Evolutionary conservation across 1,140 invertebrate genomes (phyloP).

Genomic region (Drosophila pachea): DNA sequence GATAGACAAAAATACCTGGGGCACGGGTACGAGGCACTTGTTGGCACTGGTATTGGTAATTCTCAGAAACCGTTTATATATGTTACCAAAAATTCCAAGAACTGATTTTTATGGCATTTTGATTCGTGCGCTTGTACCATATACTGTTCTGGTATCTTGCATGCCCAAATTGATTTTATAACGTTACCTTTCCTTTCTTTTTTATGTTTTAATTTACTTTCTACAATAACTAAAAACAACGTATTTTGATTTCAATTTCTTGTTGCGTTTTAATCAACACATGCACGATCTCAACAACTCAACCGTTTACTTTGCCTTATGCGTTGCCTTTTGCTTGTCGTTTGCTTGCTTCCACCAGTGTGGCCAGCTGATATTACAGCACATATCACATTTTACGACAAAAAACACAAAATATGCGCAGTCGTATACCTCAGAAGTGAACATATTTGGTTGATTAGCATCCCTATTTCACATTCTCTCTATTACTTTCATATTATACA

Average conservation of each 20-base stretch:
- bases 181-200: background rate
- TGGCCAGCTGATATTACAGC: constrained; percentile 2
- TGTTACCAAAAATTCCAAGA: constrained; percentile 65
- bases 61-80: constrained; percentile 70
- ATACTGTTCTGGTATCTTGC: background rate
- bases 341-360: constrained; percentile 26
- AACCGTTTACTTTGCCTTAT: constrained; percentile 32
- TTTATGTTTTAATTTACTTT: background rate
- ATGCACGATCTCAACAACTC: constrained; percentile 32
- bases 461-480: no score
- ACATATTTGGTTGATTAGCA: background rate
- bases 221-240: constrained; percentile 9
- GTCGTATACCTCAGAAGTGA: background rate
- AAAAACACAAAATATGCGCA: constrained; percentile 6
- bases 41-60: constrained; percentile 72
- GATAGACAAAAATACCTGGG: constrained; percentile 39
- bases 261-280: constrained; percentile 29
- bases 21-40: constrained; percentile 54
- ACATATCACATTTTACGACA: constrained; percentile 2
- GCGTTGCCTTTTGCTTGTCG: constrained; percentile 27
- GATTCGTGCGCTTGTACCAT: constrained; percentile 23
- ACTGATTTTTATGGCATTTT: constrained; percentile 68
- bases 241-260: constrained; percentile 29
- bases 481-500: no score
- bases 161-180: background rate